Base-by-base conservation (phyloP, 2,113 vertebrate genomes). In the Nanorana parkeri region DNA sequence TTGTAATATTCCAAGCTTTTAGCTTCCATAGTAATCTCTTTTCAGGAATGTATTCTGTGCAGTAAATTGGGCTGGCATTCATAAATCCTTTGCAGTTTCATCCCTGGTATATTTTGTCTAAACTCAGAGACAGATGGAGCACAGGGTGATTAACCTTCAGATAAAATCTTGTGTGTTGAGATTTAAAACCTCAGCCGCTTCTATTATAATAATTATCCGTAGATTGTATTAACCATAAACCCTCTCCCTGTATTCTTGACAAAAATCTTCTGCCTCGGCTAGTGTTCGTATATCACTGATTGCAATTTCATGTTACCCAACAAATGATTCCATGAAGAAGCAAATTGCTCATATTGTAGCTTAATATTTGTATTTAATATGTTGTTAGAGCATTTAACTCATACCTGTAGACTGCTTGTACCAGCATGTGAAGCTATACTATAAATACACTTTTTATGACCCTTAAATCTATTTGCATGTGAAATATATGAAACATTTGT, bases 11-110 rank as follows among this genome's bases (percentile, higher is more conserved):
- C 52, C 19, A 19, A 23, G 5, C 54, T 47, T 41, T 80, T 67
- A 71, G 54, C 78, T 80, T 63, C 52, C 55, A 60, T 28, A 58
- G 36, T 80, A 71, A 71, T 80, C 78, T 71, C 54, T 80, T 69
- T 61, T 61, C 29, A 80, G 67, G 23, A 69, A 60, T 71, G 6
- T 80, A 71, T 69, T 80, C 41, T n/a, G 16, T 80, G 66, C 67
- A 47, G 29, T 69, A 69, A 80, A 71, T 79, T 71, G 66, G 78
- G 55, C 56, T 61, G 17, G 55, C 55, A 60, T 71, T 80, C 55
- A 61, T 80, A 80, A 80, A 80, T 80, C 78, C 78, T 52, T 80
- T 71, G 23, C 66, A 26, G 55, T 47, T 61, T 80, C 71, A 79
- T 79, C 66, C 65, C 51, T 60, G 63, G 63, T 55, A 78, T 67